Base-by-base conservation (phyloP, 2,113 vertebrate genomes). In the Hippoglossus stenolepis region DNA sequence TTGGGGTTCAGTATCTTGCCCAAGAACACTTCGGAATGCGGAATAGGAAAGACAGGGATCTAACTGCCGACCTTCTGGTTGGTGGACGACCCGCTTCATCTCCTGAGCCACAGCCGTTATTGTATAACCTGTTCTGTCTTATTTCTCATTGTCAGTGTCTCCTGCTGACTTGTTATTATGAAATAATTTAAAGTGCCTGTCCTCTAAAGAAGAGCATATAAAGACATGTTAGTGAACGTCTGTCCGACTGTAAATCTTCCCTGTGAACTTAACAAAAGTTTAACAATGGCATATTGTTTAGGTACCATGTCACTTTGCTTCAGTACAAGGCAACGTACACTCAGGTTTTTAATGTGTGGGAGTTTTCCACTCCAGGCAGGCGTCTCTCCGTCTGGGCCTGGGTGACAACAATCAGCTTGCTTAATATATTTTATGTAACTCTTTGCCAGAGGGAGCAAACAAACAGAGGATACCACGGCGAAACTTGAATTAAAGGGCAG, bases 331-430 rank as follows among this genome's bases (percentile, higher is more conserved):
- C 43, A 10, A 51, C 13, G 62, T 35, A 53, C 51, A 71, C 15
- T 2, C 23, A 40, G 18, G 23, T 57, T 57, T 72, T 57, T 45
- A 62, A 24, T 24, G 68, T 11, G 15, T 54, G 23, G 4, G 38
- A 15, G 24, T 64, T 35, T 23, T 31, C 66, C 62, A 38, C 28
- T 58, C 56, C 31, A 58, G 13, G 47, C 61, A 6, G 61, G 56
- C 59, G 5, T 71, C 65, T 67, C 10, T 56, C 23, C 6, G 57
- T 67, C 73, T 70, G 54, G 7, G 61, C n/a, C 28, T 2, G 11
- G 43, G 77, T 83, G 72, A 85, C 72, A 78, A 75, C 86, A 83
- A 88, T 86, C 75, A 71, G 64, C 23, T 53, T 26, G 61, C 13
- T 70, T 47, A 58, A 69, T 78, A 58, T 64, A 63, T 70, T 75